A percentile compares a stretch with the other conserved stretches of the same genome.
Conservation (phyloP, 2,113 vertebrate genomes). For the Phodopus roborovskii region DNA sequence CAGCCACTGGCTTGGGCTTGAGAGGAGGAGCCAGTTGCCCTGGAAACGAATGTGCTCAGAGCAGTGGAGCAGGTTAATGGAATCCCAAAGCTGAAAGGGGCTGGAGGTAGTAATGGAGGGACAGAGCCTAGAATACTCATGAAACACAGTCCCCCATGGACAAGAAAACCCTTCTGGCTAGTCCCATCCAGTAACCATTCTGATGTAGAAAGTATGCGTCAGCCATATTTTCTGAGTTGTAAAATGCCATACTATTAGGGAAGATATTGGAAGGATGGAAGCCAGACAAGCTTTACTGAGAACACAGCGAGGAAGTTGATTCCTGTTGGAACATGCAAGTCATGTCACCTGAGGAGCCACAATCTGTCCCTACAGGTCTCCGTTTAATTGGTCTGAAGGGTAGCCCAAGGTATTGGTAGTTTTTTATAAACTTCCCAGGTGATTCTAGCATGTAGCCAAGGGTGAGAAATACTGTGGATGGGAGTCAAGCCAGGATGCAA, state of each 20-base stretch:
- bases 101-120: background rate
- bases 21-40: background rate
- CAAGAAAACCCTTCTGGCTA: background rate
- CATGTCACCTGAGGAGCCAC: background rate
- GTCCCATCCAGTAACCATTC: background rate
- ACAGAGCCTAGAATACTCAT: background rate
- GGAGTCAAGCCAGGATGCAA: background rate
- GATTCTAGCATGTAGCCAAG: background rate
- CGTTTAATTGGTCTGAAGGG: constrained; percentile 30
- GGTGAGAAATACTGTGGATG: background rate
- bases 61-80: background rate
- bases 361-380: background rate
- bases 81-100: background rate
- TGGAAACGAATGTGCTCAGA: background rate
- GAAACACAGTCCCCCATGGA: background rate
- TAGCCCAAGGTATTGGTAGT: background rate
- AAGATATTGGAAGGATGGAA: background rate
- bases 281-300: background rate
- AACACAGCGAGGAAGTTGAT: background rate
- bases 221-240: background rate
- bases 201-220: background rate
- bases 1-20: background rate
- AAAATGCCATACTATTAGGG: background rate
- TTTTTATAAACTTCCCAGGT: background rate
- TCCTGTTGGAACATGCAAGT: background rate